phyloP scores from a whole-genome alignment of 2,888 invertebrate genomes.

The Halocaridina rubra region DNA sequence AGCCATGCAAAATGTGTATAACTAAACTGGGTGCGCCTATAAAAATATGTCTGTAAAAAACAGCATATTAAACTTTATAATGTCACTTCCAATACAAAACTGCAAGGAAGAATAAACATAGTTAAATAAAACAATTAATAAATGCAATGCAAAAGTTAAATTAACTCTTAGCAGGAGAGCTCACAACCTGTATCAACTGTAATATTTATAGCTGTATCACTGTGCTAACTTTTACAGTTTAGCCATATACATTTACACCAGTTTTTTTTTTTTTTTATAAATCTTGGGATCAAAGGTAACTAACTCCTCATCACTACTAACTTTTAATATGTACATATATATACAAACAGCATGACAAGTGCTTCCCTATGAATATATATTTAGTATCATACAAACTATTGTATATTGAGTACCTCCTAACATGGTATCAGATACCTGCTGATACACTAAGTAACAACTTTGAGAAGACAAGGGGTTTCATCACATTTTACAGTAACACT shows the following conservation, averaged over 20 bases:
- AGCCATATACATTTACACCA: not conserved
- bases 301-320: slow-evolving; percentile 14
- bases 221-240: slow-evolving; percentile 9
- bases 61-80: not conserved
- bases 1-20: not conserved
- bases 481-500: not conserved
- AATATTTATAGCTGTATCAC: slow-evolving; percentile 1
- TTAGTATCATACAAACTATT: slow-evolving; percentile 5
- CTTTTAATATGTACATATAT: slow-evolving; percentile 15
- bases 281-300: slow-evolving; percentile 2
- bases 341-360: slow-evolving; percentile 30
- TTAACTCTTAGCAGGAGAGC: not conserved
- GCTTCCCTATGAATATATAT: slow-evolving; percentile 12
- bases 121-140: not conserved
- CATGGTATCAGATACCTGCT: slow-evolving; percentile 25
- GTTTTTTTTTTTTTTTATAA: no score
- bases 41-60: not conserved
- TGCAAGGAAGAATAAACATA: not conserved
- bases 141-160: not conserved
- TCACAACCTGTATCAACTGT: slow-evolving; percentile 28
- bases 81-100: not conserved
- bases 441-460: slow-evolving; percentile 28
- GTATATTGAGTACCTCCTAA: slow-evolving; percentile 16
- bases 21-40: not conserved
- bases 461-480: slow-evolving; percentile 1